Evolutionary conservation across 92 coral and sea anemone species (phyloP).

Genomic region (Palythoa grandis): DNA sequence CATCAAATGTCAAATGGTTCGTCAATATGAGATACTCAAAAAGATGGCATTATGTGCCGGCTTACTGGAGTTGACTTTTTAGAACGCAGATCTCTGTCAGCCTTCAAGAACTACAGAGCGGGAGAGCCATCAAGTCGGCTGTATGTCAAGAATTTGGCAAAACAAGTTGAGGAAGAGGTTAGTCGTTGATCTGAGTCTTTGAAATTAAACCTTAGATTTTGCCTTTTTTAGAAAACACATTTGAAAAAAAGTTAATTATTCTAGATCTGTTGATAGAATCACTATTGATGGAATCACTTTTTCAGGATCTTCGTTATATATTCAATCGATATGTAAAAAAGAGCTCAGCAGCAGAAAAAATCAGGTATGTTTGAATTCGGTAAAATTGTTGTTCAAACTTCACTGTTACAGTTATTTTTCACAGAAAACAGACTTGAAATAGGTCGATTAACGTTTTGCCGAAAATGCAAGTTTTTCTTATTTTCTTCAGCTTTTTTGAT

Average conservation of each 20-base stretch:
- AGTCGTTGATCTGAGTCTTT: neutral
- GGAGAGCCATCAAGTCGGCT: conserved; percentile 93
- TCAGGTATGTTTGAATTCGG: conserved; percentile 55
- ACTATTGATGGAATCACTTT: neutral
- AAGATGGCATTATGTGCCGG: no score
- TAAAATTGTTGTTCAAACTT: no score
- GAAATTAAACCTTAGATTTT: neutral
- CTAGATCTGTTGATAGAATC: neutral
- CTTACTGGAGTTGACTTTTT: neutral
- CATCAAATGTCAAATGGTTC: no score
- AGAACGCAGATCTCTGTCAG: conserved; percentile 82
- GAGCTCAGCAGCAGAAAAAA: conserved; percentile 68
- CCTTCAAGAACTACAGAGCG: conserved; percentile 84
- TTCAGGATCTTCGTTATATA: conserved; percentile 85
- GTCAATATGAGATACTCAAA: no score
- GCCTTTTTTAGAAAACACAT: neutral
- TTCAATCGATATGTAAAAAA: conserved; percentile 89
- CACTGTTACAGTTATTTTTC: no score
- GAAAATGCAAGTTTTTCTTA: no score
- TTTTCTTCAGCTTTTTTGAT: no score
- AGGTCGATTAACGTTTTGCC: no score
- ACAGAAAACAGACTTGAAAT: no score
- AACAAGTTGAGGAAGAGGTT: conserved; percentile 95
- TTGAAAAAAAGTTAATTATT: neutral
- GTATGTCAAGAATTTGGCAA: conserved; percentile 92